These are phyloP conservation scores for Pagetopsis macropterus DNA, from an alignment of 2,797 vertebrate genomes.

Conservation along the genomic window DNA sequence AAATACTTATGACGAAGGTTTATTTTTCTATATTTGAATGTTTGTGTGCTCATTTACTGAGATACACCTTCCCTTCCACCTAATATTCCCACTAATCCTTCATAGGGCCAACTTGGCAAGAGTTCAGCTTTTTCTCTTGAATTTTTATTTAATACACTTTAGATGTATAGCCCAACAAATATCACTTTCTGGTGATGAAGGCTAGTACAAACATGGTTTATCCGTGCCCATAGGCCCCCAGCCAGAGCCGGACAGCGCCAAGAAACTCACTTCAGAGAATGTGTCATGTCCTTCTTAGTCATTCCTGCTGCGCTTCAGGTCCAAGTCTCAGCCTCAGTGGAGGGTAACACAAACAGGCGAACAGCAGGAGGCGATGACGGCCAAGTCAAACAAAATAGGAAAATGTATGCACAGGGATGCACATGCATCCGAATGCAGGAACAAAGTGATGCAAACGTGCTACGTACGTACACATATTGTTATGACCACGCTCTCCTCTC, in stretches of 20 bases:
- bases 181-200: conserved; percentile 11
- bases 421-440: conserved; percentile 6
- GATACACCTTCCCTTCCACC: conserved; percentile 33
- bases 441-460: not conserved
- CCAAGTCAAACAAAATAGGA: conserved; percentile 42
- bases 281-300: conserved; percentile 49
- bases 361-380: conserved; percentile 23
- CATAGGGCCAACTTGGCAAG: conserved; percentile 18
- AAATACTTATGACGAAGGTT: conserved; percentile 24
- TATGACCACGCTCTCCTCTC: not conserved
- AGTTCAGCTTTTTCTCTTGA: not conserved
- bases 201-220: conserved; percentile 6
- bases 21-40: conserved; percentile 34
- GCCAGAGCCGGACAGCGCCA: conserved; percentile 31
- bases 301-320: conserved; percentile 26
- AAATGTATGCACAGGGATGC: conserved; percentile 4
- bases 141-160: conserved; percentile 32
- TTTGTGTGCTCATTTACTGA: conserved; percentile 32
- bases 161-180: conserved; percentile 21
- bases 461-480: not conserved
- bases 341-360: conserved; percentile 56
- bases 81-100: conserved; percentile 30
- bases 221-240: conserved; percentile 24
- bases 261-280: conserved; percentile 53
- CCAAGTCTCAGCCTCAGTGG: conserved; percentile 19